These are phyloP conservation scores for Bombus breviceps DNA, from an alignment of 1,140 invertebrate species.

Conservation along the genomic window DNA sequence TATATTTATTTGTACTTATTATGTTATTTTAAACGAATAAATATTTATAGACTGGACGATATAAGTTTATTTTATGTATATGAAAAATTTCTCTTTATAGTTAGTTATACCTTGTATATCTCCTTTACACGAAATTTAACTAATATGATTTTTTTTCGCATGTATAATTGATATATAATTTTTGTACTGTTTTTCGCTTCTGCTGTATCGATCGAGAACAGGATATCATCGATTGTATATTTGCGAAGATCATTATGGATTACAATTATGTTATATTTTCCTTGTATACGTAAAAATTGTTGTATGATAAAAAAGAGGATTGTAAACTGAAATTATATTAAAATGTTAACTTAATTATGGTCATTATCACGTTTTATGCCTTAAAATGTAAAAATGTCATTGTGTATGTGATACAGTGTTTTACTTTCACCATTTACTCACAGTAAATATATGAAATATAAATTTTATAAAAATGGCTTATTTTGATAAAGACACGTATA, in stretches of 20 bases:
- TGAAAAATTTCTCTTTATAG: not conserved
- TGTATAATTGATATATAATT: not conserved
- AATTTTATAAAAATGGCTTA: conserved; percentile 60
- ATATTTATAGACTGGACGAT: not conserved
- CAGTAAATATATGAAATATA: not conserved
- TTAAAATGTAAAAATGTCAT: not conserved
- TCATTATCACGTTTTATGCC: not conserved
- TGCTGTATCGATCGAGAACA: conserved; percentile 35
- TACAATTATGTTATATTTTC: not conserved
- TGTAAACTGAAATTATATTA: not conserved
- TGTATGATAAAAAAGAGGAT: not conserved
- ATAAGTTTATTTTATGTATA: not conserved
- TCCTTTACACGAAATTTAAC: not conserved
- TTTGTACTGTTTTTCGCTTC: not conserved
- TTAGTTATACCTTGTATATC: not conserved
- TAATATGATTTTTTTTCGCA: not conserved
- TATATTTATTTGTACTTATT: not conserved
- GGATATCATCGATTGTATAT: not conserved
- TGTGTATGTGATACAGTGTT: not conserved
- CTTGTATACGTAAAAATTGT: not conserved
- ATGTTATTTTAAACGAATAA: not conserved
- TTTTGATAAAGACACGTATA: conserved; percentile 60
- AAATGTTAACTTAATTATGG: not conserved
- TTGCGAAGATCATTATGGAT: not conserved
- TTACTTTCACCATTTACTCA: not conserved